Evolutionary conservation across 2,888 invertebrate genomes (phyloP), one percentile per base, ranked within the genome.

Genomic region (Stomorhina lunata): DNA sequence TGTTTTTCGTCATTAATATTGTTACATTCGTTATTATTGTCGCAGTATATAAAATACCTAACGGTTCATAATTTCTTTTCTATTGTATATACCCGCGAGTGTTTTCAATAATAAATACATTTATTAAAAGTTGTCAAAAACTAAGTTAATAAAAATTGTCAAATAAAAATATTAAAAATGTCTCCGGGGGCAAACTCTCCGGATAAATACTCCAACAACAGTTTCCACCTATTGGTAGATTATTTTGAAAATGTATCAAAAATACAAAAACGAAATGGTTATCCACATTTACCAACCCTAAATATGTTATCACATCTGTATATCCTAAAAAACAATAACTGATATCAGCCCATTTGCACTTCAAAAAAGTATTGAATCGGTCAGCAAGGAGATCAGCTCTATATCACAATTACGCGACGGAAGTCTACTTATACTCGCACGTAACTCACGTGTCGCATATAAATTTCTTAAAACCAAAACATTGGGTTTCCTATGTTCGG

Each of bases 281-380:
- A 27, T n/a, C 55, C 55, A 15, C 29, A 40, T 40, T 15, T 40
- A n/a, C 40, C 37, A 1, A 48, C 27, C 76, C 68, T 12, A 76
- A 50, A 22, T 68, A 48, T 34, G 40, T 65, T 29, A 68, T 77
- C 15, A 37, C 76, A 22, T 61, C 69, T 12, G 61, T 32, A 12
- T 50, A 78, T 12, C 32, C 71, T 2, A 37, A 50, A 2, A 77
- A 57, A 29, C 32, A 48, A n/a, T 68, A 5, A 48, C 66, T 17
- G 22, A 68, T n/a, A 1, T 50, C 0, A 77, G 53, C 4, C 77
- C 77, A 2, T 77, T 69, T 27, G 45, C 25, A 10, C 48, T 76
- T 29, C 27, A 68, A 15, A 77, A 69, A 50, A 27, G 55, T 10
- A 6, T 77, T 17, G 50, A 77, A 10, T 1, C 29, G 2, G 20